Evolutionary conservation across 2,888 invertebrate species (phyloP).

Genomic region (Leptinotarsa peninsularis): DNA sequence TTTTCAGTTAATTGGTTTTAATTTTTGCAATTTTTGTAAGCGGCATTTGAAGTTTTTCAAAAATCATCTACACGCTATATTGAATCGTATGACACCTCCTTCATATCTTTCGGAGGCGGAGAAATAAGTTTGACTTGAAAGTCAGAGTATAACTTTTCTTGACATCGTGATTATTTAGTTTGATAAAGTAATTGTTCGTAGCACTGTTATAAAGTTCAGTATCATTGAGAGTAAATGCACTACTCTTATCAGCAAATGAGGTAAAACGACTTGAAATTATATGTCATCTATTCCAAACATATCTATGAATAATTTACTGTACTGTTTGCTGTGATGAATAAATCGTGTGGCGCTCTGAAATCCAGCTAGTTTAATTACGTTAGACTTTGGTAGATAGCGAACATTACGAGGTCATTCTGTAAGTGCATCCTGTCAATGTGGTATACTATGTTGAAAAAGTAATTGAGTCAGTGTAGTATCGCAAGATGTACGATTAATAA

Average conservation of each 20-base stretch:
- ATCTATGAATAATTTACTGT: slow-evolving; percentile 19
- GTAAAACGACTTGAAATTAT: slow-evolving; percentile 2
- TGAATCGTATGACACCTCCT: too few species aligned
- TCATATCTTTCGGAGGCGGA: too few species aligned
- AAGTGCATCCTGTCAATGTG: slow-evolving; percentile 13
- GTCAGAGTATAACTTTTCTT: too few species aligned
- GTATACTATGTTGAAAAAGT: slow-evolving; percentile 11
- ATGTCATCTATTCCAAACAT: slow-evolving; percentile 5
- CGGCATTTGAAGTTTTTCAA: too few species aligned
- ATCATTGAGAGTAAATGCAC: not conserved
- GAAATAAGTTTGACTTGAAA: too few species aligned
- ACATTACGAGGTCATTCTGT: slow-evolving; percentile 12
- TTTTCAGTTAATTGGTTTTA: too few species aligned
- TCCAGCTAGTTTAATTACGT: slow-evolving; percentile 14
- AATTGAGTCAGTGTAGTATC: slow-evolving; percentile 9
- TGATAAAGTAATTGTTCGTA: not conserved
- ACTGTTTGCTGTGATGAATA: slow-evolving; percentile 10
- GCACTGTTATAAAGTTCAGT: not conserved
- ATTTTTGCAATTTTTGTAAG: too few species aligned
- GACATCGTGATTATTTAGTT: too few species aligned
- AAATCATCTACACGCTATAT: too few species aligned
- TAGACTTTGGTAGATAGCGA: slow-evolving; percentile 15
- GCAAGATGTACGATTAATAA: slow-evolving; percentile 12
- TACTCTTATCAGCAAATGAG: slow-evolving; percentile 3
- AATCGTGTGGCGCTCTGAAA: slow-evolving; percentile 18